Evolutionary conservation across 2,113 vertebrate genomes (phyloP).

Genomic region (Lynx canadensis): DNA sequence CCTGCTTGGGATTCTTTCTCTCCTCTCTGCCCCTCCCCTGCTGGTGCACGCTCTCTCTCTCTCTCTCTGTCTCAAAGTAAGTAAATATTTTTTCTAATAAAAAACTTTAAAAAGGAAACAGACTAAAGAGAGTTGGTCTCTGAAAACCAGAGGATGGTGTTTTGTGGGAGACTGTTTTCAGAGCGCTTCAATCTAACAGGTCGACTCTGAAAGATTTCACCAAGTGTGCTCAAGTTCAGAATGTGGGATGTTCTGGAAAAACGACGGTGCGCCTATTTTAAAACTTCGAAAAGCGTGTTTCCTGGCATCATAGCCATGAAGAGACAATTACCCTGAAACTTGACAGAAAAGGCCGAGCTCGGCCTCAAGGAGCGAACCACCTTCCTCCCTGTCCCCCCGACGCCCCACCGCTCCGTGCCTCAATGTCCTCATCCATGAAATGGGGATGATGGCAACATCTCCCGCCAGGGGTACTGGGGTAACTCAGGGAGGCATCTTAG

Average conservation of each 20-base stretch:
- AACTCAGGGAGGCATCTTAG: neutral
- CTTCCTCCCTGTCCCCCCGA: neutral
- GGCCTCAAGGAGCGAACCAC: no score
- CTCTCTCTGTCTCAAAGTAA: no score
- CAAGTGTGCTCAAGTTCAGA: neutral
- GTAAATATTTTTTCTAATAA: no score
- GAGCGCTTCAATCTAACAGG: neutral
- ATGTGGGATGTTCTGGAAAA: neutral
- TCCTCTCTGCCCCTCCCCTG: no score
- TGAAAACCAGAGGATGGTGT: neutral
- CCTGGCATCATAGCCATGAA: neutral
- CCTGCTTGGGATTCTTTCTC: no score
- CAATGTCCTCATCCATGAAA: neutral
- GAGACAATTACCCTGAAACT: neutral
- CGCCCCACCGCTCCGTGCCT: fast-evolving
- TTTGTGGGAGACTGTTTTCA: neutral
- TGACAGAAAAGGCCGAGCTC: neutral
- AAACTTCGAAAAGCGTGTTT: neutral
- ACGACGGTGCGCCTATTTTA: neutral
- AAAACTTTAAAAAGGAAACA: neutral
- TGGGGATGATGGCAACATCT: neutral
- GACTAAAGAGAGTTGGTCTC: neutral
- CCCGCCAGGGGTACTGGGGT: fast-evolving
- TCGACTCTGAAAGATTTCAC: neutral
- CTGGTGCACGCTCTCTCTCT: no score